Evolutionary conservation across 2,888 invertebrate species (phyloP).

Genomic region (Thecocarcelia acutangulata): DNA sequence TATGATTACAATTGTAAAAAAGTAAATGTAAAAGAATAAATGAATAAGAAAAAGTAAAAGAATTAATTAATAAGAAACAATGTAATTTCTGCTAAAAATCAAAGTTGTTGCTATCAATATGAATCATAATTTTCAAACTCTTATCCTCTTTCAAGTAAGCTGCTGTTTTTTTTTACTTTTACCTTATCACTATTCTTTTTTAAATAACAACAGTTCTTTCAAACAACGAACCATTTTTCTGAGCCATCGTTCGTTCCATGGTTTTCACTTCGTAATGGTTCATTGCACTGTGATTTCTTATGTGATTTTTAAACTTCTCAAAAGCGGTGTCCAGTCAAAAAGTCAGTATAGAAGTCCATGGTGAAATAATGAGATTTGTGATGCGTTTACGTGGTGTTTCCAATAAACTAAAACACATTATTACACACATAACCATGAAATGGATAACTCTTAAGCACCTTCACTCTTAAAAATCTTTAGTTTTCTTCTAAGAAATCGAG

Average conservation of each 20-base stretch:
- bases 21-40: no score
- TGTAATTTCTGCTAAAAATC: no score
- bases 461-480: constrained; percentile 57
- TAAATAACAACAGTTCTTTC: constrained; percentile 8
- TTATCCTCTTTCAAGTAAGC: no score
- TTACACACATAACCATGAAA: constrained; percentile 67
- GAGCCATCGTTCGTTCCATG: constrained; percentile 55
- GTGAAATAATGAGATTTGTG: constrained; percentile 49
- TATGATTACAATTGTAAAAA: no score
- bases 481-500: constrained; percentile 29
- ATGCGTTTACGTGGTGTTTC: constrained; percentile 57
- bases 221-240: constrained; percentile 43
- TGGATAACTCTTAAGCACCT: constrained; percentile 38
- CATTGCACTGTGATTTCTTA: constrained; percentile 79
- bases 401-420: constrained; percentile 50
- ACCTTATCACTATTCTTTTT: constrained; percentile 34
- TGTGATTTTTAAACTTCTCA: constrained; percentile 55
- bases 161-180: constrained; percentile 1
- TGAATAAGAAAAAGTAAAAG: no score
- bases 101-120: no score
- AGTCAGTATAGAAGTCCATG: background rate
- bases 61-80: no score
- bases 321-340: constrained; percentile 4
- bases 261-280: constrained; percentile 74
- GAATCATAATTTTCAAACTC: no score